Evolutionary conservation across 2,797 vertebrate genomes (phyloP).

Genomic region (Anabacerthia variegaticeps): DNA sequence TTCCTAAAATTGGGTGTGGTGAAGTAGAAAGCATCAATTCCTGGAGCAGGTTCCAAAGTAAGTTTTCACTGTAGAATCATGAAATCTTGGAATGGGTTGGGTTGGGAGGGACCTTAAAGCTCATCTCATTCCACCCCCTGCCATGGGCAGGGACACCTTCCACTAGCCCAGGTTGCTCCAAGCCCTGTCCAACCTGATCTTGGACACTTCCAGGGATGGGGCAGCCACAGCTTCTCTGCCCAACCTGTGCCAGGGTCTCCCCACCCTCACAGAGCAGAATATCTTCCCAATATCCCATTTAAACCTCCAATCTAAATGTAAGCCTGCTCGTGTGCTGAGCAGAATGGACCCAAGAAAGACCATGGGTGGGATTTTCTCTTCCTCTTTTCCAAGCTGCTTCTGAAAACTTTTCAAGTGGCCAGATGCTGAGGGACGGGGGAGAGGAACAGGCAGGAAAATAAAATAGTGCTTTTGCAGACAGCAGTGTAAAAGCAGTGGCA

Average conservation of each 20-base stretch:
- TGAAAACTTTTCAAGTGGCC: not conserved
- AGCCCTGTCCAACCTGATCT: fast-evolving
- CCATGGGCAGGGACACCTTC: not conserved
- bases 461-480: not conserved
- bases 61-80: not conserved
- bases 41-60: not conserved
- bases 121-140: not conserved
- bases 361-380: not conserved
- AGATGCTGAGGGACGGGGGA: not conserved
- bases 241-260: not conserved
- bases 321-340: not conserved
- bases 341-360: not conserved
- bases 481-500: not conserved
- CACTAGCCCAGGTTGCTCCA: not conserved
- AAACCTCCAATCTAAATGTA: not conserved
- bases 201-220: not conserved
- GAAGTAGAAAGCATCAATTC: not conserved
- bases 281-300: not conserved
- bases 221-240: not conserved
- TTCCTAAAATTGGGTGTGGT: not conserved
- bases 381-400: not conserved
- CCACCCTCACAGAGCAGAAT: fast-evolving
- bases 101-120: not conserved
- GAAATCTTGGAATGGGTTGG: not conserved
- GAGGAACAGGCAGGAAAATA: not conserved